Evolutionary conservation across 2,888 invertebrate species (phyloP), one percentile per base, ranked within the genome.

Genomic region (Athetis lepigone): DNA sequence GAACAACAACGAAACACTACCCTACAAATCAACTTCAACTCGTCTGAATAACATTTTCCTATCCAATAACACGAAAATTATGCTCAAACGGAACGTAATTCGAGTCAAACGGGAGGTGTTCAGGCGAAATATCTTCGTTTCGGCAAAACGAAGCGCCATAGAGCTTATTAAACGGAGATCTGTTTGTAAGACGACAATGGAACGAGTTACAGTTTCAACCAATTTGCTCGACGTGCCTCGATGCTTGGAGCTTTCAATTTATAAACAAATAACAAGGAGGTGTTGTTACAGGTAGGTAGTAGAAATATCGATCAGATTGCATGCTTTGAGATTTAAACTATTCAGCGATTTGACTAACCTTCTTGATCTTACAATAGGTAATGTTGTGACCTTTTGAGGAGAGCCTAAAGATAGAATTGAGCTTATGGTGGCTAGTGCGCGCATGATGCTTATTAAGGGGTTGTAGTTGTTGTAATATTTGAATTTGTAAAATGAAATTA

Each of bases 141-240:
- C 49, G 64, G 51, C 43, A 75, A 79, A 64, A 50, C 54, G 64
- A 36, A 52, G 61, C 51, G 63, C 72, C 65, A 69, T 65, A 50
- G 58, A 61, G 77, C 73, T 77, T 79, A 80, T 79, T 79, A 77
- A 77, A 76, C 51, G 59, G 37, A 73, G 73, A 70, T 70, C 64
- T 66, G 55, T 45, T 54, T 56, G 57, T 66, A 61, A 69, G 62
- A 73, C 60, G 77, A 77, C 64, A 64, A 70, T 76, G 63, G 57
- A 51, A 40, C 47, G 47, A 67, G 70, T 76, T 79, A 69, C 52
- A 77, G 63, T 71, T 68, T 47, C 55, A 75, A 69, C 58, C 80
- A 77, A 75, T 73, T 73, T 73, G 54, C 21, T 72, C 29, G 58
- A 65, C 54, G 49, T 25, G 54, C 21, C 27, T 45, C 21, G 43